Evolutionary conservation across 2,797 vertebrate species (phyloP).

Genomic region (Crax fasciolata): DNA sequence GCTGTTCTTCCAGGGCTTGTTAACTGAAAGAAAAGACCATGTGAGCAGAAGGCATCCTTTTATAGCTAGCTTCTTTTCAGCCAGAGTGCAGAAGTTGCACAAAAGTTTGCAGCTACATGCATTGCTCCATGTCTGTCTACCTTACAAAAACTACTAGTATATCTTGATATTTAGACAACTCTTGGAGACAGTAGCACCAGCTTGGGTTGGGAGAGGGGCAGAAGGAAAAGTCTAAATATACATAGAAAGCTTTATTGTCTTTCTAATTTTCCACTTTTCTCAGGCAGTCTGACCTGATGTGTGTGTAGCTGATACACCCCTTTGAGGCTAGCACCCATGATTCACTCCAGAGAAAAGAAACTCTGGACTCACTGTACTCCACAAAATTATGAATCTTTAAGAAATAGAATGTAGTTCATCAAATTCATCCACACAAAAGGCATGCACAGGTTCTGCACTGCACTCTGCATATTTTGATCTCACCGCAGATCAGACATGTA

Average conservation of each 20-base stretch:
- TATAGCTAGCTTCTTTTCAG: background rate
- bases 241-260: background rate
- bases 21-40: background rate
- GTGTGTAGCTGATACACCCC: background rate
- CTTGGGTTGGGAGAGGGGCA: background rate
- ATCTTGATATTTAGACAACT: background rate
- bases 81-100: background rate
- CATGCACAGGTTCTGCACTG: background rate
- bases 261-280: background rate
- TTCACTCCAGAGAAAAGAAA: background rate
- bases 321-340: background rate
- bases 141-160: background rate
- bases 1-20: background rate
- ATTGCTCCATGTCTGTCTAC: accelerated
- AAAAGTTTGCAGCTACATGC: background rate
- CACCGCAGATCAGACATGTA: background rate
- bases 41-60: background rate
- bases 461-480: background rate
- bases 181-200: background rate
- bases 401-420: background rate
- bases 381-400: background rate
- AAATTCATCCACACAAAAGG: background rate
- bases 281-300: background rate
- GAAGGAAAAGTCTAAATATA: background rate
- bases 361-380: background rate